Conservation (phyloP, 1,140 invertebrate species). For the Meloidogyne hapla region DNA sequence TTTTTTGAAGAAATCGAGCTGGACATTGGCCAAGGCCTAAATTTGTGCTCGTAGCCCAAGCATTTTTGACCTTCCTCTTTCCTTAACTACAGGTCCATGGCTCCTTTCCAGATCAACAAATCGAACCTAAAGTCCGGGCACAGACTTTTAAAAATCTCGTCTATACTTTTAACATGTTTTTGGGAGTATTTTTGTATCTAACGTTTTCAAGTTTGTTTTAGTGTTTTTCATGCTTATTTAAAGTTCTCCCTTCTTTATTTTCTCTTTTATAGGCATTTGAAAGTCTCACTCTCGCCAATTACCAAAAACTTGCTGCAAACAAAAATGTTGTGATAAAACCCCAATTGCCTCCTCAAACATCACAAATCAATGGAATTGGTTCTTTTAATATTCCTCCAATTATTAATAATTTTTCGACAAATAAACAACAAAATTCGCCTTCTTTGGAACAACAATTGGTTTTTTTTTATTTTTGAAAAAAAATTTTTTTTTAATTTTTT, state of each 20-base stretch:
- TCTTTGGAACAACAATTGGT: constrained; percentile 3
- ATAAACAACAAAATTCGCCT: background rate
- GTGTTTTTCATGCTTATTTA: background rate
- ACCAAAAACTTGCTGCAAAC: background rate
- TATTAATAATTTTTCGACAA: background rate
- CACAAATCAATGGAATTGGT: background rate
- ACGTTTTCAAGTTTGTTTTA: no score
- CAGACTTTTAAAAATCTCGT: no score
- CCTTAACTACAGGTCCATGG: no score
- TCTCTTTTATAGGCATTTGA: background rate
- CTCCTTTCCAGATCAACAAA: no score
- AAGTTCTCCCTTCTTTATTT: background rate
- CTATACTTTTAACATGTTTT: no score
- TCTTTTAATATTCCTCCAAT: background rate
- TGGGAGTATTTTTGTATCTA: no score
- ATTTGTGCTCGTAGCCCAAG: no score
- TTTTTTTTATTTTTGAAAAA: background rate
- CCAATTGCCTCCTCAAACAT: background rate
- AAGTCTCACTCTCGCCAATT: background rate
- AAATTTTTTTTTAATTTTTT: no score
- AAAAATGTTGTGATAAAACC: background rate
- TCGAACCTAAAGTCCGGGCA: no score
- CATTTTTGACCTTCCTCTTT: no score
- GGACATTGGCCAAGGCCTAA: no score
- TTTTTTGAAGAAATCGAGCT: no score